A percentile compares a stretch with the other conserved stretches of the same genome.
phyloP scores from a whole-genome alignment of 1,140 invertebrate genomes.

The Ganaspis sp. region DNA sequence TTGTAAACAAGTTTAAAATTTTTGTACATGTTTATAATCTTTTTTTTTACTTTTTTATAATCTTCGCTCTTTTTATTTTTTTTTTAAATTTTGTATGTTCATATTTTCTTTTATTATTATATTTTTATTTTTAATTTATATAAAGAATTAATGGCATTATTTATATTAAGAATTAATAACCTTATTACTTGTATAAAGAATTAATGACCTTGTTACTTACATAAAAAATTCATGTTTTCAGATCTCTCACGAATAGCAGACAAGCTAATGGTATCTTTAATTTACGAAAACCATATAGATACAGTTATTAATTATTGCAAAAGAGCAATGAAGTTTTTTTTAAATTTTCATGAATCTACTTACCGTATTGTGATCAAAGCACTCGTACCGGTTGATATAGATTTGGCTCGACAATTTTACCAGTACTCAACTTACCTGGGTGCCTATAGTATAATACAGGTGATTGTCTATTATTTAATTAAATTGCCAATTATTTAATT shows the following conservation, averaged over 20 bases:
- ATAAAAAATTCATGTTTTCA: no score
- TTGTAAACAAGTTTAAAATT: no score
- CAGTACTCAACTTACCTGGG: constrained; percentile 55
- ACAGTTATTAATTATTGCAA: constrained; percentile 41
- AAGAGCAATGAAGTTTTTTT: constrained; percentile 48
- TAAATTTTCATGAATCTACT: constrained; percentile 42
- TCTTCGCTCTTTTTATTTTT: no score
- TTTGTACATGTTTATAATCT: no score
- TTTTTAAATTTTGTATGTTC: no score
- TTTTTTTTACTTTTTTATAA: no score
- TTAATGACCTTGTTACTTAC: background rate
- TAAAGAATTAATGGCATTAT: no score
- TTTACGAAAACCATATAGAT: constrained; percentile 36
- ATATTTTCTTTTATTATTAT: no score
- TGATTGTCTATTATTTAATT: constrained; percentile 38
- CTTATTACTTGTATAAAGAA: background rate
- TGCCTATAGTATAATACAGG: constrained; percentile 53
- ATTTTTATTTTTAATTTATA: no score
- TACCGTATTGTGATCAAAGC: constrained; percentile 50
- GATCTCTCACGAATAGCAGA: constrained; percentile 50
- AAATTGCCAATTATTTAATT: no score
- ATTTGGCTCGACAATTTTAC: constrained; percentile 54
- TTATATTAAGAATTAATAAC: background rate
- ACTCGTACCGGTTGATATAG: constrained; percentile 48
- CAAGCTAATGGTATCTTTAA: constrained; percentile 40